Evolutionary conservation across 2,888 invertebrate genomes (phyloP), one percentile per base, ranked within the genome.

Genomic region (Venusia cambrica): DNA sequence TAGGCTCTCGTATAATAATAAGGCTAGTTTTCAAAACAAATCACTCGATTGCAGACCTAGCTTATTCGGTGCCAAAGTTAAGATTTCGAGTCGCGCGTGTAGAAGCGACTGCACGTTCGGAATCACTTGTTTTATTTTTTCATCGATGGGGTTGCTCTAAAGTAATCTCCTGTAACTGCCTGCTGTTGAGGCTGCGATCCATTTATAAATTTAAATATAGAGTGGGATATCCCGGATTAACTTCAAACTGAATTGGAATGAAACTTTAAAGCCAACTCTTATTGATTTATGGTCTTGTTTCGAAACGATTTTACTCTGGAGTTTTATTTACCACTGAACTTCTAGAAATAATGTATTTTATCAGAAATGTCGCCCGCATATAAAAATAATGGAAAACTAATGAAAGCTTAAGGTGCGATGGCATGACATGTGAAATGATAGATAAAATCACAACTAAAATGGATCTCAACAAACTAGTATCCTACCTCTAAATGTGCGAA

Each of bases 11-110:
- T n/a, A 10, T 15, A 18, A 22, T 26, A 30, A 12, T 20, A 15
- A 21, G 9, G 16, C 6, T 8, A 13, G 13, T 30, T 29, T 25
- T 29, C 17, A 19, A 24, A 14, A 34, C 14, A 11, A 2, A 38
- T 25, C 33, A 38, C 38, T 41, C 29, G 7, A 18, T 33, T 18
- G 36, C 39, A 38, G 35, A 40, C 35, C 30, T 32, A 42, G 22
- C 21, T 40, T 25, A 30, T 40, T 36, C 16, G 30, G 29, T 31
- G 16, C 22, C 32, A 21, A 36, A 27, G 5, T 20, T 9, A 42
- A 24, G 28, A 21, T 33, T 39, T 38, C 50, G 4, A 40, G 48
- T 45, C 48, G 48, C 51, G 48, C 41, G 14, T 31, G 28, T 8
- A 34, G 20, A 17, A 29, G 25, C 13, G 35, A 33, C 34, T 34